phyloP scores from a whole-genome alignment of 2,888 invertebrate species.

The Selenia dentaria region DNA sequence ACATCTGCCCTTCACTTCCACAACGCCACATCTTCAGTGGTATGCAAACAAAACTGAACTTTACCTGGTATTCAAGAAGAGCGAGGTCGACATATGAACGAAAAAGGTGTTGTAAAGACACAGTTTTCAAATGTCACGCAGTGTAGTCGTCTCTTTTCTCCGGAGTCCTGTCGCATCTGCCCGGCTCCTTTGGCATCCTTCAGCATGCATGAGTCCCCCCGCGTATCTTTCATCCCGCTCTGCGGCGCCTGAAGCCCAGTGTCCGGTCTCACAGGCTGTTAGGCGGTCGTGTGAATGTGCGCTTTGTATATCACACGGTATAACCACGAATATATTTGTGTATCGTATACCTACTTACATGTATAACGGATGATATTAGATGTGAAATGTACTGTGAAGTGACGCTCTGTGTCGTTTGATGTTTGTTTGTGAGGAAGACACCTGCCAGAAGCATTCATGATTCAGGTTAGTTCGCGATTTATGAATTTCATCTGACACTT shows the following conservation, averaged over 20 bases:
- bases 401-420: slow-evolving; percentile 67
- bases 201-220: slow-evolving; percentile 75
- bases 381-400: slow-evolving; percentile 81
- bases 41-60: slow-evolving; percentile 37
- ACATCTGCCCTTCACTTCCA: slow-evolving; percentile 52
- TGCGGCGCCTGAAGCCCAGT: slow-evolving; percentile 75
- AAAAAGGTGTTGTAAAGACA: slow-evolving; percentile 77
- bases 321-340: slow-evolving; percentile 59
- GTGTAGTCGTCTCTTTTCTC: slow-evolving; percentile 84
- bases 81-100: slow-evolving; percentile 32
- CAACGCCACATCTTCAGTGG: slow-evolving; percentile 49
- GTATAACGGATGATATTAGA: slow-evolving; percentile 60
- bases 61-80: slow-evolving; percentile 13
- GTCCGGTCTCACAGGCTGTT: slow-evolving; percentile 75
- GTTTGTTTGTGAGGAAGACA: slow-evolving; percentile 66
- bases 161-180: slow-evolving; percentile 83
- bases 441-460: slow-evolving; percentile 71
- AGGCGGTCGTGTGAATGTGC: slow-evolving; percentile 72
- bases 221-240: slow-evolving; percentile 81
- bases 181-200: slow-evolving; percentile 82
- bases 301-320: slow-evolving; percentile 47
- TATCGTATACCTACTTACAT: slow-evolving; percentile 51
- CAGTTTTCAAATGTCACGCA: slow-evolving; percentile 83
- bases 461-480: slow-evolving; percentile 71
- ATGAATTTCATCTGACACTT: slow-evolving; percentile 23